Percentiles rank a stretch among this genome's conserved stretches.
Evolutionary conservation across 1,140 invertebrate genomes (phyloP).

Genomic region (Rhagoletis zephyria): DNA sequence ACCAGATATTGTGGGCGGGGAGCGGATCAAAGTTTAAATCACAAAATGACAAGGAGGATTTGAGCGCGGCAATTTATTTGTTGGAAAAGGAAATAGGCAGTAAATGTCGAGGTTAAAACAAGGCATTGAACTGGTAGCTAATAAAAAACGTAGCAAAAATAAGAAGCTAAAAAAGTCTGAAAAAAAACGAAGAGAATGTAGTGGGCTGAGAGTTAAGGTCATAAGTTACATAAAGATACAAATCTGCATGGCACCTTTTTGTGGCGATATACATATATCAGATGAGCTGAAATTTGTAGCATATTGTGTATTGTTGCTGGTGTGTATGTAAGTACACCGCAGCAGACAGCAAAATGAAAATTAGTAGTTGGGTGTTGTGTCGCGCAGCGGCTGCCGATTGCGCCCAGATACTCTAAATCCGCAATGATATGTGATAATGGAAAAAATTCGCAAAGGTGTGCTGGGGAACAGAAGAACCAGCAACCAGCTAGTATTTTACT

Average conservation of each 20-base stretch:
- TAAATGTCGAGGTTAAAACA: not conserved
- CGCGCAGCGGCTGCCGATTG: not conserved
- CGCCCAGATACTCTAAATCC: conserved; percentile 61
- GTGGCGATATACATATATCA: conserved; percentile 9
- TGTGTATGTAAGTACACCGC: not conserved
- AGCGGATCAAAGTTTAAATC: conserved; percentile 69
- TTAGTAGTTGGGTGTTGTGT: not conserved
- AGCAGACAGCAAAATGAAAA: not conserved
- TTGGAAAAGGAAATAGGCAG: conserved; percentile 59
- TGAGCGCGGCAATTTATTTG: conserved; percentile 69
- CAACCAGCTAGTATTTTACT: not conserved
- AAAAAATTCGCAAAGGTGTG: conserved; percentile 4
- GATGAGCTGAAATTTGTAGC: conserved; percentile 24
- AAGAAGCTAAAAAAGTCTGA: not conserved
- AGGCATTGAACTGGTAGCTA: conserved; percentile 4
- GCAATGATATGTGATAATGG: conserved; percentile 72
- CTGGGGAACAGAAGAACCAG: not conserved
- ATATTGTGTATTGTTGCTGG: not conserved
- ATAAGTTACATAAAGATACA: conserved; percentile 62
- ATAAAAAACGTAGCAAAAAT: conserved; percentile 6
- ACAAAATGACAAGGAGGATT: conserved; percentile 71
- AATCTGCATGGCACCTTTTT: conserved; percentile 68
- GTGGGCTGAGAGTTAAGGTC: conserved; percentile 41
- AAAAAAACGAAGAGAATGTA: no score
- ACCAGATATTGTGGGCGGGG: not conserved